These are phyloP conservation scores for Listronotus oregonensis DNA, from an alignment of 1,140 invertebrate species.

Conservation along the genomic window DNA sequence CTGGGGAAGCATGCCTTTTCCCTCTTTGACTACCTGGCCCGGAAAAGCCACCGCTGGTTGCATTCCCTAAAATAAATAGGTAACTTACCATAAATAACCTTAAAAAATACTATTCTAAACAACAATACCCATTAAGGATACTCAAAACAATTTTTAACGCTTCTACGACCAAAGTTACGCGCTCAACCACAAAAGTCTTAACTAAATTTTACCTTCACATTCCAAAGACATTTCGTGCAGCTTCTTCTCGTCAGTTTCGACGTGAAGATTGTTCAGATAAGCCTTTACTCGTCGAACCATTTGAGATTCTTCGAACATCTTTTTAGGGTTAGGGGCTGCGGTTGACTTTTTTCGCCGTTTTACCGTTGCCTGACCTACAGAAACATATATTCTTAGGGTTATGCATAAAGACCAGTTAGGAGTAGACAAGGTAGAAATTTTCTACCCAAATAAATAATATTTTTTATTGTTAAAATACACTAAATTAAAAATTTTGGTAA, in stretches of 20 bases:
- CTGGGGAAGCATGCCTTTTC: conserved; percentile 83
- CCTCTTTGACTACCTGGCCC: conserved; percentile 59
- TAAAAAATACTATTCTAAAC: too few relatives aligned
- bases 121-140: too few relatives aligned
- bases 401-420: too few relatives aligned
- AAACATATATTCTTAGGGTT: too few relatives aligned
- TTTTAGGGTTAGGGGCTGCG: conserved; percentile 91
- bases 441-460: too few relatives aligned
- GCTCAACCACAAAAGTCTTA: too few relatives aligned
- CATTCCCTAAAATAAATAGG: background rate
- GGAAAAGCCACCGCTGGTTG: conserved; percentile 57
- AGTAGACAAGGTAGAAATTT: too few relatives aligned
- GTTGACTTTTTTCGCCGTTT: conserved; percentile 90
- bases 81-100: too few relatives aligned
- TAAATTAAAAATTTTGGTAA: too few relatives aligned
- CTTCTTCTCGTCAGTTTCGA: conserved; percentile 88
- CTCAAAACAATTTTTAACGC: too few relatives aligned
- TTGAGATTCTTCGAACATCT: conserved; percentile 98
- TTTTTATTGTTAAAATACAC: too few relatives aligned
- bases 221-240: conserved; percentile 86
- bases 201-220: conserved; percentile 72
- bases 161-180: too few relatives aligned
- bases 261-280: conserved; percentile 90
- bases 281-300: conserved; percentile 96
- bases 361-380: conserved; percentile 76